Conservation (phyloP, 2,888 invertebrate genomes). For the Microctonus hyperodae region DNA sequence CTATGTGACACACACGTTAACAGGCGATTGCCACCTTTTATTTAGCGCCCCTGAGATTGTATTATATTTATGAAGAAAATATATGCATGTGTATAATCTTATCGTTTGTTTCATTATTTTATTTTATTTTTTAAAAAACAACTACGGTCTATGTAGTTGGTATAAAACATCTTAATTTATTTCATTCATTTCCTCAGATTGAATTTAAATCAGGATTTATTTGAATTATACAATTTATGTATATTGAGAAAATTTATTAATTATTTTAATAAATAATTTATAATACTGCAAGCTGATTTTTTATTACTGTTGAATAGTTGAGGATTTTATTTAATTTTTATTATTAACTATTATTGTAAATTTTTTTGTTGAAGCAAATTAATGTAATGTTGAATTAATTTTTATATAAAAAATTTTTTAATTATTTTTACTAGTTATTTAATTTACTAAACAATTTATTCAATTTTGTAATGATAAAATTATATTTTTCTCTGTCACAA, state of each 20-base stretch:
- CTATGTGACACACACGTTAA: neutral
- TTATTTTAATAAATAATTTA: no score
- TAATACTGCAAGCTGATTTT: no score
- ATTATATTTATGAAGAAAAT: neutral
- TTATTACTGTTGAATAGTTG: no score
- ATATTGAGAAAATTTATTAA: no score
- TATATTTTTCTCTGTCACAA: no score
- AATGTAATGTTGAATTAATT: no score
- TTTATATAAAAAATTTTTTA: no score
- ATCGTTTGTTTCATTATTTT: conserved; percentile 4
- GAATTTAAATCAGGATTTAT: neutral
- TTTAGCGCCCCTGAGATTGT: conserved; percentile 13
- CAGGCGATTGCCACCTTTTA: neutral
- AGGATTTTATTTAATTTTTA: no score
- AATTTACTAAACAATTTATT: neutral
- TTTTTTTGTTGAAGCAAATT: no score
- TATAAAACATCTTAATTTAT: neutral
- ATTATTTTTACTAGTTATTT: neutral
- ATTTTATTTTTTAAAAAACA: neutral
- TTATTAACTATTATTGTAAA: no score
- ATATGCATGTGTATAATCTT: neutral
- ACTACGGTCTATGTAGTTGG: neutral
- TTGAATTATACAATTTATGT: neutral
- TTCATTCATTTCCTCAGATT: neutral
- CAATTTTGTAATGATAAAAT: no score